Evolutionary conservation across 2,888 invertebrate species (phyloP), one percentile per base, ranked within the genome.

Genomic region (Cephus pulcher): DNA sequence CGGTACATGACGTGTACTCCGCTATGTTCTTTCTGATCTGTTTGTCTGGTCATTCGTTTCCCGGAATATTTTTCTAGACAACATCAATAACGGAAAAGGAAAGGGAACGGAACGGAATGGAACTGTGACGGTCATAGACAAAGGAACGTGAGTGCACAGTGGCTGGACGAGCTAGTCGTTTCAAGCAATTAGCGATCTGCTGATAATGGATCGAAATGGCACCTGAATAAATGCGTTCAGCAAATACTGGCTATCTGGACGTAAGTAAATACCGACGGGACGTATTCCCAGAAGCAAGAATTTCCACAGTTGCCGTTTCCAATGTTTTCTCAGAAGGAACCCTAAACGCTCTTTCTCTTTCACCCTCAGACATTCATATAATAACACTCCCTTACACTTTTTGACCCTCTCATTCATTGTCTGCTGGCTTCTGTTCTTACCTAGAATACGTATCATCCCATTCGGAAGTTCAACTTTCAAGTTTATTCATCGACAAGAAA

Each of bases 201-300:
- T 75, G 69, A 74, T 78, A 78, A 78, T 78, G 78, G 78, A 78
- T 75, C 70, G 78, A 78, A 75, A 78, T 78, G 78, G 75, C 78
- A 78, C 78, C 78, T 78, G 78, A 78, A 78, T 78, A 78, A 78
- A 78, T 78, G 78, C 78, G 75, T 75, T 78, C 78, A 75, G 69
- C 78, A 78, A 78, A 78, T 78, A 78, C 75, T 78, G 74, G 37
- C 78, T 78, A 75, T 75, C 78, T 78, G 74, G 74, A 69, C 75
- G 75, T 74, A 78, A 75, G 78, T 74, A 78, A 75, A 78, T 78
- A 78, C 78, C 71, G 74, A 34, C 74, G 11, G 71, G 75, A 75
- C 70, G 69, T 40, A 75, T 78, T 78, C 75, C 74, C 74, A 70
- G 78, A 78, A 78, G 34, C 75, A 75, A 78, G 75, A 78, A 33